These are phyloP conservation scores for Mobula hypostoma DNA, from an alignment of 2,113 vertebrate species.

Conservation along the genomic window DNA sequence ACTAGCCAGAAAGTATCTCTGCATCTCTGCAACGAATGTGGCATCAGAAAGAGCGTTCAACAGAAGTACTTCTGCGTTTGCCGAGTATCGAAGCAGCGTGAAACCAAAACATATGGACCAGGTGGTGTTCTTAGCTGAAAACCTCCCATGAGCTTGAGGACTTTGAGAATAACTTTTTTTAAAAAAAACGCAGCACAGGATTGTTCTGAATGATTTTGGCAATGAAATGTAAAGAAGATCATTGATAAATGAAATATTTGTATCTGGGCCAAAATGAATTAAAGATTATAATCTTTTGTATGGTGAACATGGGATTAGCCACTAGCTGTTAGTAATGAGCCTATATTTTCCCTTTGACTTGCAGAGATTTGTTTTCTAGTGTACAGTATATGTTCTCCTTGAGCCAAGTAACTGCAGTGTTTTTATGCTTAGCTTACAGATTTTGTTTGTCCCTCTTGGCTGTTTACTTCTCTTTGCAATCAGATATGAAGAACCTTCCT, in stretches of 20 bases:
- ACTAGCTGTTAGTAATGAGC: background rate
- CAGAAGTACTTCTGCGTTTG: background rate
- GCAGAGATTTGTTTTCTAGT: background rate
- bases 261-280: background rate
- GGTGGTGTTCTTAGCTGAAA: conserved; percentile 28
- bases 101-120: conserved; percentile 35
- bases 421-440: background rate
- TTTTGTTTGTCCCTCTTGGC: background rate
- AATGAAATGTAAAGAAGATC: background rate
- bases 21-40: conserved; percentile 8
- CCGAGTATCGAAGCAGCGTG: conserved; percentile 18
- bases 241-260: background rate
- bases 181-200: background rate
- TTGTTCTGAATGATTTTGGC: background rate
- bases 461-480: too few species aligned
- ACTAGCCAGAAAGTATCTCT: conserved; percentile 31
- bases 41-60: conserved; percentile 14
- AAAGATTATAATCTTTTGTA: background rate
- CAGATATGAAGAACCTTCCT: background rate
- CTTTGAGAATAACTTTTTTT: background rate
- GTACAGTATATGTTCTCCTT: background rate
- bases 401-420: background rate
- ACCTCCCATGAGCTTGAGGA: background rate
- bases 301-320: background rate
- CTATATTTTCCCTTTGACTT: background rate